Conservation (phyloP, 1,140 invertebrate species). For the Plectrocnemia conspersa region DNA sequence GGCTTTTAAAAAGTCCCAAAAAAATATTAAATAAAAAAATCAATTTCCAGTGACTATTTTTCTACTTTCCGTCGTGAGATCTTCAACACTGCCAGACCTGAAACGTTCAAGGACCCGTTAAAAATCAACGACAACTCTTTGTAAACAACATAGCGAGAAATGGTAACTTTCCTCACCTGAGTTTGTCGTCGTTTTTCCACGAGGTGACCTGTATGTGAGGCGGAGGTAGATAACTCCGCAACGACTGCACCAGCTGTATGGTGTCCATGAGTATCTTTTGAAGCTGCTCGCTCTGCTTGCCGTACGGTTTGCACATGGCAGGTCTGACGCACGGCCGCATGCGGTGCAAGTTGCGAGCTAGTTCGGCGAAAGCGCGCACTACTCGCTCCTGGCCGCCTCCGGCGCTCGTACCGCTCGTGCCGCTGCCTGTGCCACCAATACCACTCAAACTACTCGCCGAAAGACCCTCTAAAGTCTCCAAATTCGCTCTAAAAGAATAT, state of each 20-base stretch:
- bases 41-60: constrained; percentile 33
- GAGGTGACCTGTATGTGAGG: constrained; percentile 81
- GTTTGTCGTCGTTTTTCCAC: constrained; percentile 82
- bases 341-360: constrained; percentile 79
- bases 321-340: constrained; percentile 80
- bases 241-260: constrained; percentile 76
- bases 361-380: constrained; percentile 72
- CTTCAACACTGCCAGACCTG: constrained; percentile 35
- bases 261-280: constrained; percentile 83
- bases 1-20: no score
- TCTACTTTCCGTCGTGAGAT: constrained; percentile 31
- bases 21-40: no score
- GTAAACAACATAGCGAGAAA: constrained; percentile 22
- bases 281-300: constrained; percentile 79
- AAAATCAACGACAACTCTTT: neutral
- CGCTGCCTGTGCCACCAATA: constrained; percentile 28
- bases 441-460: constrained; percentile 45
- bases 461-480: constrained; percentile 65
- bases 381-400: constrained; percentile 73
- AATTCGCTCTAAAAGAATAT: constrained; percentile 53
- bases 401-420: constrained; percentile 24
- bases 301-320: constrained; percentile 83
- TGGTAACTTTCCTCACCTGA: constrained; percentile 51
- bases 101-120: neutral
- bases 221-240: constrained; percentile 75